Base-by-base conservation (phyloP, 2,888 invertebrate genomes). In the Abrostola tripartita region DNA sequence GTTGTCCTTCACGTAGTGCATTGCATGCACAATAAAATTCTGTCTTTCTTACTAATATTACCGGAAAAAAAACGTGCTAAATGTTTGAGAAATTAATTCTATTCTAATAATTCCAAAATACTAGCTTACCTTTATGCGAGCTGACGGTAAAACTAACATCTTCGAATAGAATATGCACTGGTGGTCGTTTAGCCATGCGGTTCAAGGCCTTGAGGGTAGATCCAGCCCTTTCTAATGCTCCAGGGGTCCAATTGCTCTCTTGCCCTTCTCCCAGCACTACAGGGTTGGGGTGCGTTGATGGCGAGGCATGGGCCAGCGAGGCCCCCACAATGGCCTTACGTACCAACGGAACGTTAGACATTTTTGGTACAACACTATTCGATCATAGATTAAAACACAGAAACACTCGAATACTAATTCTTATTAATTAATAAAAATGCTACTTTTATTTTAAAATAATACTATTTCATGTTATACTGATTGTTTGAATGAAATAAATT, bases 151-250 rank as follows among this genome's bases (percentile, higher is more conserved):
- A 96, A 14, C 86, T 92, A 63, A 96, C 78, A 86, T 96, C 95
- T 82, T 95, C 95, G 82, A 96, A 96, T 51, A 95, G 87, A 50
- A 96, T 92, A 78, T 96, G 94, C 5, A 96, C 95, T 0, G 95
- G 95, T 5, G 95, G 95, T 68, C 95, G 87, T 77, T 95, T 96
- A 0, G 96, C 95, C 91, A 95, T 95, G 24, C 94, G 94, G 69
- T 95, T 95, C 14, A 95, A 79, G 6, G 95, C 95, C 66, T 95
- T 95, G 64, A 95, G 83, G 6, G 95, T 93, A 0, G 93, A 92
- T 35, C 95, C 92, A 51, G 95, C 94, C 69, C 94, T 84, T 78
- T 95, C 95, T 68, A 94, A 85, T 5, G 94, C 94, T 24, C 94
- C 94, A 0, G 94, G 93, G 5, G 94, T 93, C 94, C 94, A 94